Base-by-base conservation (phyloP, 2,888 invertebrate genomes). In the Hydropsyche betteni region DNA sequence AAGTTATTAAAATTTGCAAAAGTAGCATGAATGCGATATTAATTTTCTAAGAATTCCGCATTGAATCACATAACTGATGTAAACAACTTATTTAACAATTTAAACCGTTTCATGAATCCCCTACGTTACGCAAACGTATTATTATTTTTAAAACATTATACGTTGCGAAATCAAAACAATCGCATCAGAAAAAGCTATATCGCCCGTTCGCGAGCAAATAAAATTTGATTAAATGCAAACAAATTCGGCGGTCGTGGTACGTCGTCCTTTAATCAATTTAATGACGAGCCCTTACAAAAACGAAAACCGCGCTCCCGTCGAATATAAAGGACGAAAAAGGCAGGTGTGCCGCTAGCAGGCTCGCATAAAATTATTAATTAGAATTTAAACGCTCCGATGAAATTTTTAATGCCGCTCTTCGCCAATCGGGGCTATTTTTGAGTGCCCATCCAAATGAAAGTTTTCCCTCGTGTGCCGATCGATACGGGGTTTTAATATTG, bases 231-330 rank as follows among this genome's bases (percentile, higher is more conserved):
- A 64, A 64, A 64, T 64, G 64, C 64, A 64, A 64, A 64, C 64
- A 64, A 64, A 64, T 14, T 55, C 55, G 14, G 55, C 16, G 55
- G 55, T 14, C 16, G 8, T n/a, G 51, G n/a, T n/a, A n/a, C 5
- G 16, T 51, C 53, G 74, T 50, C 74, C 74, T 74, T 74, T 74
- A 74, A 74, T 74, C 74, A 74, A 74, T 74, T 74, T 74, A 74
- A 74, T 74, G 51, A 74, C 53, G 69, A 44, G 44, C 44, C 44
- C 44, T 44, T 44, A 1, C 44, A 10, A 10, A 44, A 44, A 44
- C 10, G 44, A 10, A 44, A 44, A 44, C 10, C 44, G 44, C 44
- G 6, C 44, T 10, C 7, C 44, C 7, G 44, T 8, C 6, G 6
- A 44, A 44, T 44, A 44, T 10, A 44, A 38, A 34, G 72, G 58